Conservation (phyloP, 2,797 vertebrate species). For the Denticeps clupeoides region DNA sequence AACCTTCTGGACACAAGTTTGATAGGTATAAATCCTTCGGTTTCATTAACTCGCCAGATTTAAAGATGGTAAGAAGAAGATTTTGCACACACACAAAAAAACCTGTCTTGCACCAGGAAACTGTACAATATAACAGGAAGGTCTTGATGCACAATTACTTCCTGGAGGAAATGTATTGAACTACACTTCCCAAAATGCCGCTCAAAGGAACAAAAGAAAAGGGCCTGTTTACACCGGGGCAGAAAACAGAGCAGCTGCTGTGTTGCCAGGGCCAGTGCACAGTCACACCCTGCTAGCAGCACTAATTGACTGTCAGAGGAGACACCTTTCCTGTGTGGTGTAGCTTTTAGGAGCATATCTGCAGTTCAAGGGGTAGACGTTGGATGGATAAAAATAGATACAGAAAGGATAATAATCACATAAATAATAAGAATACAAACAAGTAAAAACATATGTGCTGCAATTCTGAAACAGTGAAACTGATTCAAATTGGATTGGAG, state of each 20-base stretch:
- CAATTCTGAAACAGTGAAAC: too few species aligned
- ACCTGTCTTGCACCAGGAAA: too few species aligned
- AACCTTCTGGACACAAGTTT: constrained; percentile 45
- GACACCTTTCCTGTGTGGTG: constrained; percentile 5
- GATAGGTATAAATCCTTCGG: neutral
- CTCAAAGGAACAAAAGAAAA: neutral
- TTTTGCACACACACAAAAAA: too few species aligned
- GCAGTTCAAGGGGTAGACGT: neutral
- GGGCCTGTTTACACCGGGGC: neutral
- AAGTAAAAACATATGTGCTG: too few species aligned
- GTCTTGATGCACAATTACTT: too few species aligned
- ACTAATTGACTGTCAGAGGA: constrained; percentile 30
- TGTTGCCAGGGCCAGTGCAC: constrained; percentile 4
- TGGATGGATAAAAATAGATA: too few species aligned
- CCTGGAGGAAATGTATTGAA: too few species aligned
- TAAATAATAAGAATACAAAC: too few species aligned
- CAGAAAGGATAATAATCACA: too few species aligned
- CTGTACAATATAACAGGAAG: too few species aligned
- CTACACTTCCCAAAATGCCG: constrained; percentile 11
- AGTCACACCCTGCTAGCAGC: constrained; percentile 25
- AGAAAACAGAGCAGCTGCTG: constrained; percentile 22
- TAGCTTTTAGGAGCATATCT: constrained; percentile 8
- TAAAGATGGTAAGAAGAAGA: too few species aligned
- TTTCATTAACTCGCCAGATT: neutral
- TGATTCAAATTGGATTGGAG: too few species aligned